A percentile compares a stretch with the other conserved stretches of the same genome.
These are phyloP conservation scores for Neoaliturus tenellus DNA, from an alignment of 2,888 invertebrate genomes.

Conservation along the genomic window DNA sequence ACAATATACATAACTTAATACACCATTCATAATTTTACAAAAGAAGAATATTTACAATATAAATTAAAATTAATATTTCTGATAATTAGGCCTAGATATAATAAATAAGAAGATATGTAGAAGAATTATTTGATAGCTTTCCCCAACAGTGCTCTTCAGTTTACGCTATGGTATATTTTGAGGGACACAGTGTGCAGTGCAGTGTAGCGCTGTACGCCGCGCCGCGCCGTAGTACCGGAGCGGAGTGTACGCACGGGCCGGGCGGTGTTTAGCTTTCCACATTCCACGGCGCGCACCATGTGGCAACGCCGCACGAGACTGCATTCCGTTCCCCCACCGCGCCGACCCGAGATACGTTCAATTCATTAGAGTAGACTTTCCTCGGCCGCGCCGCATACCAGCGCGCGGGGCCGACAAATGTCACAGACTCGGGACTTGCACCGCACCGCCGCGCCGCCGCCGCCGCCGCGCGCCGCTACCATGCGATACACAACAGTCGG, in stretches of 20 bases:
- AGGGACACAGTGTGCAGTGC: neutral
- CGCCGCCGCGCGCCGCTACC: too few species aligned
- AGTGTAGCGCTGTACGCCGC: slow-evolving; percentile 58
- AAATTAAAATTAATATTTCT: too few species aligned
- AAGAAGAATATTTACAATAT: too few species aligned
- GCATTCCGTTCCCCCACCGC: slow-evolving; percentile 61
- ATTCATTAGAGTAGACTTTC: slow-evolving; percentile 53
- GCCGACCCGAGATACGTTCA: slow-evolving; percentile 49
- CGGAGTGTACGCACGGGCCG: slow-evolving; percentile 56
- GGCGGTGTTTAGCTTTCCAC: slow-evolving; percentile 63
- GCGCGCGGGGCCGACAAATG: slow-evolving; percentile 15
- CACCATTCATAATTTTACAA: too few species aligned
- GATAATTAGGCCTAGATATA: too few species aligned
- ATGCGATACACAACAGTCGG: too few species aligned
- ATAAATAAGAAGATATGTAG: too few species aligned
- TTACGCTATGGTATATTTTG: neutral
- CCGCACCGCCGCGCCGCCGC: neutral
- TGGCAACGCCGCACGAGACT: slow-evolving; percentile 61
- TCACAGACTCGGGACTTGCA: neutral
- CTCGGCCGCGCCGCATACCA: slow-evolving; percentile 48
- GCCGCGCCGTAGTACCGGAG: too few species aligned
- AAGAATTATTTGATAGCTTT: neutral
- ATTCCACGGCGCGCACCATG: slow-evolving; percentile 61
- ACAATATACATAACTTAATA: too few species aligned
- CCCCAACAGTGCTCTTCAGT: neutral